A percentile compares a stretch with the other conserved stretches of the same genome.
phyloP scores from a whole-genome alignment of 1,140 invertebrate genomes.

The Drosophila tristis region DNA sequence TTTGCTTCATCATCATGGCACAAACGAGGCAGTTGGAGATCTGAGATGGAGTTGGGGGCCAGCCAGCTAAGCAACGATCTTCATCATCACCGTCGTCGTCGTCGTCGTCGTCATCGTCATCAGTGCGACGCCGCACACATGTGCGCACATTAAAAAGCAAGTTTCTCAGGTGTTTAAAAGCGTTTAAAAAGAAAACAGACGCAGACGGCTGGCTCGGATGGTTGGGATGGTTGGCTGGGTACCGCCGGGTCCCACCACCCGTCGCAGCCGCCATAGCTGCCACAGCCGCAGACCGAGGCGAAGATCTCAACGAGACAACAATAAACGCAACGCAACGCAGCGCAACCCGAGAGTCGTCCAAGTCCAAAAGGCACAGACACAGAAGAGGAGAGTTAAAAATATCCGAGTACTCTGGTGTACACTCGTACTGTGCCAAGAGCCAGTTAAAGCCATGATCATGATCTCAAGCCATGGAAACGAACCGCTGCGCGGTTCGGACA shows the following conservation, averaged over 20 bases:
- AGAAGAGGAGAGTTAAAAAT: constrained; percentile 69
- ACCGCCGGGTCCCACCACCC: too few relatives aligned
- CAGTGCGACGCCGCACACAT: constrained; percentile 50
- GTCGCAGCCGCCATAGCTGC: too few relatives aligned
- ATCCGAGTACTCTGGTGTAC: constrained; percentile 42
- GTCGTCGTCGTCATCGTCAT: constrained; percentile 30
- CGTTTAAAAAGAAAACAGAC: constrained; percentile 83
- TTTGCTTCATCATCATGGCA: constrained; percentile 79
- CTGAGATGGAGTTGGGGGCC: constrained; percentile 7
- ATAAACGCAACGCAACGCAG: constrained; percentile 63
- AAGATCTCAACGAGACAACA: constrained; percentile 67
- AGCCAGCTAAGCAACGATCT: constrained; percentile 23
- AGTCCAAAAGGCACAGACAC: constrained; percentile 18
- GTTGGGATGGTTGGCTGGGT: too few relatives aligned
- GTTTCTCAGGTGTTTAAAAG: constrained; percentile 83
- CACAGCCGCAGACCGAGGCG: not conserved
- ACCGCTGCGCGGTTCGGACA: constrained; percentile 39
- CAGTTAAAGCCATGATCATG: constrained; percentile 83
- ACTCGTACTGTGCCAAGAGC: constrained; percentile 69
- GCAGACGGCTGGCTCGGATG: constrained; percentile 15
- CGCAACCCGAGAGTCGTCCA: constrained; percentile 13
- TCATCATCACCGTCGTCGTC: constrained; percentile 45
- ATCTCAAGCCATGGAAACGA: constrained; percentile 72
- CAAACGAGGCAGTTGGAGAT: constrained; percentile 60
- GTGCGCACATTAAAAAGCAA: constrained; percentile 82